Conservation (phyloP, 2,113 vertebrate genomes). For the Petrocephalus zakoni region DNA sequence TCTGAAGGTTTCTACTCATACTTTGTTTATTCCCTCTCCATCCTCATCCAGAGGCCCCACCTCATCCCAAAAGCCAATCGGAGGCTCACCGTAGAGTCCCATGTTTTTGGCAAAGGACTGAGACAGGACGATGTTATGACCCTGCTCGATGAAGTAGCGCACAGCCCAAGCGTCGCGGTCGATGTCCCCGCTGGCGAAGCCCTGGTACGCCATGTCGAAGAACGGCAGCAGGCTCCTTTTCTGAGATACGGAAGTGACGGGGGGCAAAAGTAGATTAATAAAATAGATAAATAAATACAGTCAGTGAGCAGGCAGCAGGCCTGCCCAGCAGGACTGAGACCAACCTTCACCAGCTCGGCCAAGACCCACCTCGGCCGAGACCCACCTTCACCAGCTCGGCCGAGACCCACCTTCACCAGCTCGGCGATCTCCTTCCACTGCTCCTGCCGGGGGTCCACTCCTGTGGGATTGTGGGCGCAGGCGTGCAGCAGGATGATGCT, state of each 20-base stretch:
- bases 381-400: too few relatives aligned
- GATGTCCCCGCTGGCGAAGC: constrained; percentile 87
- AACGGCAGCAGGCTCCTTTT: constrained; percentile 87
- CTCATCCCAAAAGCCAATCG: background rate
- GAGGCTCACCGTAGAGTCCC: constrained; percentile 90
- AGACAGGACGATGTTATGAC: constrained; percentile 92
- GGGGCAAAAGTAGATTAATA: too few relatives aligned
- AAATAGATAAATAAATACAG: too few relatives aligned
- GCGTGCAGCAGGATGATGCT: constrained; percentile 90
- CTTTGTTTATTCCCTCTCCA: background rate
- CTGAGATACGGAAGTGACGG: constrained; percentile 51
- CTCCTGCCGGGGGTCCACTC: constrained; percentile 82
- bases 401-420: constrained; percentile 96
- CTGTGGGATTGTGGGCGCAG: constrained; percentile 93
- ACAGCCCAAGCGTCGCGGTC: constrained; percentile 91
- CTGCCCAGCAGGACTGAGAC: background rate
- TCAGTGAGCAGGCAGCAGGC: background rate
- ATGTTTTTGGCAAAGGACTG: constrained; percentile 99
- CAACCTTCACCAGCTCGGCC: constrained; percentile 76
- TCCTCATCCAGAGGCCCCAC: background rate
- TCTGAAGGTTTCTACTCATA: background rate
- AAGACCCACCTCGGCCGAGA: too few relatives aligned
- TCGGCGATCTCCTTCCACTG: constrained; percentile 88
- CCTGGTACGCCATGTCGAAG: constrained; percentile 97
- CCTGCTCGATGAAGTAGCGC: constrained; percentile 87